Evolutionary conservation across 2,888 invertebrate genomes (phyloP), one percentile per base, ranked within the genome.

Genomic region (Shargacucullia verbasci): DNA sequence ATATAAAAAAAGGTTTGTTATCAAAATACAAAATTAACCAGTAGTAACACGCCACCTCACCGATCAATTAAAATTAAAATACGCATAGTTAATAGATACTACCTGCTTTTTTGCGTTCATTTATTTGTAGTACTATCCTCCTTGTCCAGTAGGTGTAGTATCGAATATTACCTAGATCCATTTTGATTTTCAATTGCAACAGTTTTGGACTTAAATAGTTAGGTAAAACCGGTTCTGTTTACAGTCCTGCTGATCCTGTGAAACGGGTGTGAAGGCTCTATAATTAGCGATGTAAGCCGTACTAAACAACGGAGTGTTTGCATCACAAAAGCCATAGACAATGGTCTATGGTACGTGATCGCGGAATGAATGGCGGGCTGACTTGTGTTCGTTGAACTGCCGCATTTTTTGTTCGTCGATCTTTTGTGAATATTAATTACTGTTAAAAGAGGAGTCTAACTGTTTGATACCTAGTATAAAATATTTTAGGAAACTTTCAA

Each of bases 241-340:
- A 31, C 8, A 12, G 0, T 4, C 44, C 55, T 49, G 33, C 34
- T 9, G 37, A 31, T 11, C 14, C 12, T 25, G 10, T 14, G n/a
- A 15, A 46, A 10, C 13, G 29, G 12, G 20, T 27, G 41, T 41
- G 38, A 41, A 70, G 59, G 41, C 65, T 59, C 52, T 54, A 55
- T 61, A 73, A 70, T 74, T 66, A 74, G 74, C 50, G 61, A 62
- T 57, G 58, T 71, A 64, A 61, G 49, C 40, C 46, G 49, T 47
- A 59, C 73, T 53, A 49, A 55, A 60, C 67, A 67, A 67, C 69
- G 59, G 52, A 54, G 53, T 50, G 57, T 73, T 76, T 70, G 73
- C 64, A 76, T 74, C 59, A 76, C 73, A 76, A 70, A 62, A 52
- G 57, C 52, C 61, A 65, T 62, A 80, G 71, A 80, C 81, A 80